Conservation (phyloP, 2,888 invertebrate species). For the Noctua fimbriata region DNA sequence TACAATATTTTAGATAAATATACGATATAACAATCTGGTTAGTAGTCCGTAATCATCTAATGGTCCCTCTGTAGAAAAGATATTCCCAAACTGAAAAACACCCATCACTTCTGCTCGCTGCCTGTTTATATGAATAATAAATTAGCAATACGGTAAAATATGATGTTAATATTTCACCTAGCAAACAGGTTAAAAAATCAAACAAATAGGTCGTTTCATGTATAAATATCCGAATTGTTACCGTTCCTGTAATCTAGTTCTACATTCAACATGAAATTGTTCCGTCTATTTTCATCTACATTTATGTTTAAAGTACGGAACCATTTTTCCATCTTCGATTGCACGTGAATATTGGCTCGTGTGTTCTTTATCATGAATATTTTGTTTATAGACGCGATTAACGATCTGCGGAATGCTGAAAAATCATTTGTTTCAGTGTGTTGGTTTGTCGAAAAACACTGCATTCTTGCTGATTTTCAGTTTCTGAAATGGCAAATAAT, state of each 20-base stretch:
- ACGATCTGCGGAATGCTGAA: constrained; percentile 51
- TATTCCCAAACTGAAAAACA: not conserved
- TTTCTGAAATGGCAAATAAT: constrained; percentile 4
- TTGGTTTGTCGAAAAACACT: constrained; percentile 14
- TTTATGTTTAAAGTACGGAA: constrained; percentile 48
- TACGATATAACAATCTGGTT: not conserved
- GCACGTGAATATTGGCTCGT: constrained; percentile 33
- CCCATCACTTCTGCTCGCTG: not conserved
- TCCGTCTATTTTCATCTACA: constrained; percentile 38
- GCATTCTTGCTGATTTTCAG: constrained; percentile 5
- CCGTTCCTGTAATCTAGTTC: constrained; percentile 28
- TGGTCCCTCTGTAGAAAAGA: not conserved
- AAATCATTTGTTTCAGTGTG: constrained; percentile 42
- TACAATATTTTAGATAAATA: not conserved
- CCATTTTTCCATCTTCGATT: constrained; percentile 51
- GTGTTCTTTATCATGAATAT: constrained; percentile 58
- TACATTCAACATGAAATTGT: constrained; percentile 30
- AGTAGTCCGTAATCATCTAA: not conserved
- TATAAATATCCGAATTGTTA: constrained; percentile 36
- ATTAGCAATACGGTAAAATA: constrained; percentile 25
- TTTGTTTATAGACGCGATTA: constrained; percentile 57
- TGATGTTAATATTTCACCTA: constrained; percentile 32
- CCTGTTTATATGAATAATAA: constrained; percentile 16
- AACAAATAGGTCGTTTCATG: constrained; percentile 16
- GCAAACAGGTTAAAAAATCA: constrained; percentile 4